Percentiles rank a stretch among this genome's conserved stretches.
Evolutionary conservation across 2,113 vertebrate species (phyloP).

Genomic region (Psophia crepitans): DNA sequence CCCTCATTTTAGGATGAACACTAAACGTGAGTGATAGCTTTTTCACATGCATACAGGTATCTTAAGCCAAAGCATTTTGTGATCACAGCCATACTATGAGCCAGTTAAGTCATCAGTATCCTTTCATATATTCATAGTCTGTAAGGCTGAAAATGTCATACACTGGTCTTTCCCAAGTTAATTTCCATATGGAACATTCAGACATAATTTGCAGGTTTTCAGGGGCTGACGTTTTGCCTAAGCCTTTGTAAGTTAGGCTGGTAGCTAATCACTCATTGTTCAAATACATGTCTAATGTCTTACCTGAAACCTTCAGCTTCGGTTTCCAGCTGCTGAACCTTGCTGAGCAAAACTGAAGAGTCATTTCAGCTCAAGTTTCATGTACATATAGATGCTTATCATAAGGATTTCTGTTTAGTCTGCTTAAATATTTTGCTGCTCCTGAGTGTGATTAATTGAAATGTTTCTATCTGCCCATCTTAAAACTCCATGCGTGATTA

Average conservation of each 20-base stretch:
- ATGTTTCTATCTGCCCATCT: background rate
- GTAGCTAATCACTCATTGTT: background rate
- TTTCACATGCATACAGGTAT: background rate
- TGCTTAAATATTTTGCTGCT: background rate
- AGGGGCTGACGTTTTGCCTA: background rate
- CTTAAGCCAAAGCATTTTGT: background rate
- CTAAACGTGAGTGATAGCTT: background rate
- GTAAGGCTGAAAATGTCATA: background rate
- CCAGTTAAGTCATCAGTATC: background rate
- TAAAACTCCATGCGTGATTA: background rate
- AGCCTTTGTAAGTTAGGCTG: background rate
- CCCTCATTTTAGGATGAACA: background rate
- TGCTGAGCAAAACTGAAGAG: background rate
- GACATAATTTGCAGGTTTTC: background rate
- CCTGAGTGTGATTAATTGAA: background rate
- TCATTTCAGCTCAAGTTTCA: background rate
- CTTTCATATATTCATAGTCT: background rate
- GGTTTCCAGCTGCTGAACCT: background rate
- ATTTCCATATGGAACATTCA: background rate
- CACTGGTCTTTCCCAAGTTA: background rate
- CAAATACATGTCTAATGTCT: background rate
- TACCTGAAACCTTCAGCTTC: background rate
- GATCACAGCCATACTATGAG: rapidly evolving
- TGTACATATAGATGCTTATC: background rate
- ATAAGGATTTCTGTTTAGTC: background rate